Base-by-base conservation (phyloP, 1,140 invertebrate species). In the Sycophila sp. region DNA sequence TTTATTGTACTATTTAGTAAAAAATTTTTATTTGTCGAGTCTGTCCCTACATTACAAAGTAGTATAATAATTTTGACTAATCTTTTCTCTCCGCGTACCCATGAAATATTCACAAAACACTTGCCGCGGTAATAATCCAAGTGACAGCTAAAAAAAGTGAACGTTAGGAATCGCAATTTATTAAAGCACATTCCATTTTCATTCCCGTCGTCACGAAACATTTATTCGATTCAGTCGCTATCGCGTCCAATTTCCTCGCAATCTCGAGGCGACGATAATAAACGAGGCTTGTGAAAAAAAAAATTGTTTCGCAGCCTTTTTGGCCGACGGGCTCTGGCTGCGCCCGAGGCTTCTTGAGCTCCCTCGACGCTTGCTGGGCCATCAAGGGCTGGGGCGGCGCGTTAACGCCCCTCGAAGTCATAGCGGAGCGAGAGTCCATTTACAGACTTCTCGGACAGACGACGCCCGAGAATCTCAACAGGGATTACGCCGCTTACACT, bases 321-420 rank as follows among this genome's bases (percentile, higher is more conserved):
- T 99, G 98, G 98, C 97, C 98, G 3, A 98, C 96, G 0, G 97
- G 98, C 0, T 98, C 96, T 26, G 98, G 98, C 4, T 99, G 97
- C 87, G 98, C 97, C 0, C 89, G 98, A 56, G 98, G 98, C 28
- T 99, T 99, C 85, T 87, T 99, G 0, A 96, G 96, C 51, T 96
- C 94, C 3, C 90, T 99, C 79, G 98, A 99, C 88, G 94, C 96
- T 0, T 96, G 96, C 34, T 99, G 98, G 96, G 94, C 96, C 73
- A 92, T 99, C 45, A 89, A 94, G 73, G 88, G 91, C 34, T 98
- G 95, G 94, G 92, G 93, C 0, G 88, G 90, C 53, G 81, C 84
- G 2, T 83, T 88, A 30, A 91, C 92, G 68, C 91, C 93, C 0
- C 82, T 96, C 8, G 91, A 95, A 77, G 93, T 98, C 1, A 87